Evolutionary conservation across 2,797 vertebrate genomes (phyloP).

Genomic region (Schizopygopsis malacanthus): DNA sequence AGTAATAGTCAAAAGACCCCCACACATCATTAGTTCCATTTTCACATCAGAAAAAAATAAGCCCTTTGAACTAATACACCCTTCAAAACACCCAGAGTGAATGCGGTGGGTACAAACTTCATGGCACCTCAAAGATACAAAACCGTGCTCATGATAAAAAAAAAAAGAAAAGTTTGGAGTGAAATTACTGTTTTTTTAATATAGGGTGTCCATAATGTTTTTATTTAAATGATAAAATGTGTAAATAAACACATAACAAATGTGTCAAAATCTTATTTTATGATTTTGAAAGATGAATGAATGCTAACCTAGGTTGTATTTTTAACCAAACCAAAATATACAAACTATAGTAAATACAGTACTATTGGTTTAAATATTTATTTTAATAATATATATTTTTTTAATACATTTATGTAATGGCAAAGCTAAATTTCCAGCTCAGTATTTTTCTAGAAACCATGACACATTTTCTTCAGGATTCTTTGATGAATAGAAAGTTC

Average conservation of each 20-base stretch:
- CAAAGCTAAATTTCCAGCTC: neutral
- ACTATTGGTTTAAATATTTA: neutral
- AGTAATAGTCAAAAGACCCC: conserved; percentile 84
- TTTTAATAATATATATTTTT: neutral
- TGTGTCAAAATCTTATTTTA: too few species aligned
- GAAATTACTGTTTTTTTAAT: neutral
- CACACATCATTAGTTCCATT: conserved; percentile 85
- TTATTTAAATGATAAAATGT: neutral
- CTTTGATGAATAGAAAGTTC: neutral
- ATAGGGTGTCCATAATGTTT: neutral
- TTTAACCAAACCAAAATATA: neutral
- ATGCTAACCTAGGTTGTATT: neutral
- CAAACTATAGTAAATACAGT: neutral
- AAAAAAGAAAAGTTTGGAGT: neutral
- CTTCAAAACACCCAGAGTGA: conserved; percentile 73
- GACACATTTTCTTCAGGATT: neutral
- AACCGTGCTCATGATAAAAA: conserved; percentile 27
- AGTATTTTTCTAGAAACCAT: neutral
- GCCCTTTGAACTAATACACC: conserved; percentile 83
- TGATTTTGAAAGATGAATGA: neutral
- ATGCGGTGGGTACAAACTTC: conserved; percentile 46
- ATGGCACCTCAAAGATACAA: conserved; percentile 50
- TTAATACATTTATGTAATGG: neutral
- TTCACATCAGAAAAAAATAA: conserved; percentile 85
- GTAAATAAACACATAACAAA: too few species aligned